phyloP scores from a whole-genome alignment of 2,113 vertebrate genomes.

The Gila orcuttii region DNA sequence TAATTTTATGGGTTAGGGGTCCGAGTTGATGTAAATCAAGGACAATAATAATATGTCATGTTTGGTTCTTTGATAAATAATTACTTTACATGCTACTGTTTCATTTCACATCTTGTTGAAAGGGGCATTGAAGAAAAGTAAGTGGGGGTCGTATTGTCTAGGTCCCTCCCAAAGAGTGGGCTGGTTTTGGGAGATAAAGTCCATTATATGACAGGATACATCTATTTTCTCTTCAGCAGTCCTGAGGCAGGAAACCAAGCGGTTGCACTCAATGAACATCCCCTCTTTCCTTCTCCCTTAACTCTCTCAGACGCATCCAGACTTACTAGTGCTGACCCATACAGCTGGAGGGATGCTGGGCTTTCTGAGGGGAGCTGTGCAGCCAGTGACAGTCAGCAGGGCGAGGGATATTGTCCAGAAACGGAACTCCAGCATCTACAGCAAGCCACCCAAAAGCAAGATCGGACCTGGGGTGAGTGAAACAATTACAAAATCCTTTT shows the following conservation, averaged over 20 bases:
- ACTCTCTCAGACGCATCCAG: neutral
- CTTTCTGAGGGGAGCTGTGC: slow-evolving; percentile 43
- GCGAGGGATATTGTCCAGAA: slow-evolving; percentile 46
- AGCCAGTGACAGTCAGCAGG: slow-evolving; percentile 29
- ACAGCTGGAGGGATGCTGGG: slow-evolving; percentile 45
- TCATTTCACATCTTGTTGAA: slow-evolving; percentile 1
- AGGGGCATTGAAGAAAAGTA: slow-evolving; percentile 9
- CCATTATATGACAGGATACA: slow-evolving; percentile 39
- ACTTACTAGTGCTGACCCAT: slow-evolving; percentile 1
- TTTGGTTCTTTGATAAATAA: neutral
- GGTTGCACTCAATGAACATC: slow-evolving; percentile 29
- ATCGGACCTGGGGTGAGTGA: slow-evolving; percentile 69
- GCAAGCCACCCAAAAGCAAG: slow-evolving; percentile 66
- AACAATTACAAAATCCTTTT: neutral
- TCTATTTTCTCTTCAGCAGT: slow-evolving; percentile 33
- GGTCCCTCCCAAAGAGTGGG: slow-evolving; percentile 52
- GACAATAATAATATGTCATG: neutral
- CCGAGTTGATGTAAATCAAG: neutral
- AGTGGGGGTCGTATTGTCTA: neutral
- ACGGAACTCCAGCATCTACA: slow-evolving; percentile 62
- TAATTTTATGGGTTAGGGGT: neutral
- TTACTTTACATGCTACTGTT: neutral
- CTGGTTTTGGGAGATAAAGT: slow-evolving; percentile 38
- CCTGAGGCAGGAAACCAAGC: slow-evolving; percentile 44
- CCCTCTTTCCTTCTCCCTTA: slow-evolving; percentile 18